Evolutionary conservation across 1,140 invertebrate species (phyloP).

Genomic region (Ceratina japonica): DNA sequence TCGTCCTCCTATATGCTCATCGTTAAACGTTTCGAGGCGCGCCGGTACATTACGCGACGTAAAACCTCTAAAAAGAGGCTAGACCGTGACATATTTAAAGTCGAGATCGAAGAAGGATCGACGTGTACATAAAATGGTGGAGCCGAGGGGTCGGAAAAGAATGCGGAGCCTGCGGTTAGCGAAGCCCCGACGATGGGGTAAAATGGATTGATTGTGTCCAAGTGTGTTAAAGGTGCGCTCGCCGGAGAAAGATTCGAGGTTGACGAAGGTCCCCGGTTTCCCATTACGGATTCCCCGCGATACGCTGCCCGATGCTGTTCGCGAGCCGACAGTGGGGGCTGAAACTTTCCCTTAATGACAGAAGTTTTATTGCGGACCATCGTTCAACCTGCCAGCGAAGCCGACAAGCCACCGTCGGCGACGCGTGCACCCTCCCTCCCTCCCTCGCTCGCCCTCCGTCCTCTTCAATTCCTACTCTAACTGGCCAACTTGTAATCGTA

Average conservation of each 20-base stretch:
- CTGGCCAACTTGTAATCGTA: constrained; percentile 29
- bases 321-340: constrained; percentile 26
- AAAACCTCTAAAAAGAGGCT: too few species aligned
- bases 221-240: constrained; percentile 30
- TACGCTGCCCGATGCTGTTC: constrained; percentile 27
- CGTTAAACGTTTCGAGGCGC: too few species aligned
- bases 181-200: background rate
- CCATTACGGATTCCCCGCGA: constrained; percentile 62
- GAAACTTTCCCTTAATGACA: constrained; percentile 65
- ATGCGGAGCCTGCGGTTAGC: background rate
- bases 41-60: too few species aligned
- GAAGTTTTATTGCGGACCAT: constrained; percentile 65
- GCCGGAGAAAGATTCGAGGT: constrained; percentile 44
- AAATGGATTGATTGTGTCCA: constrained; percentile 40
- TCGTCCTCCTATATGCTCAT: too few species aligned
- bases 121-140: too few species aligned
- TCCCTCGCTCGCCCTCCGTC: background rate
- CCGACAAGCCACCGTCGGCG: constrained; percentile 24
- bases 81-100: too few species aligned
- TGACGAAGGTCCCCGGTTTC: constrained; percentile 58
- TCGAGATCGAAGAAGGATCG: too few species aligned
- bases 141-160: background rate
- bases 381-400: constrained; percentile 57
- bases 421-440: background rate
- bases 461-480: constrained; percentile 32